Evolutionary conservation across 2,797 vertebrate genomes (phyloP).

Genomic region (Chrysocyon brachyurus): DNA sequence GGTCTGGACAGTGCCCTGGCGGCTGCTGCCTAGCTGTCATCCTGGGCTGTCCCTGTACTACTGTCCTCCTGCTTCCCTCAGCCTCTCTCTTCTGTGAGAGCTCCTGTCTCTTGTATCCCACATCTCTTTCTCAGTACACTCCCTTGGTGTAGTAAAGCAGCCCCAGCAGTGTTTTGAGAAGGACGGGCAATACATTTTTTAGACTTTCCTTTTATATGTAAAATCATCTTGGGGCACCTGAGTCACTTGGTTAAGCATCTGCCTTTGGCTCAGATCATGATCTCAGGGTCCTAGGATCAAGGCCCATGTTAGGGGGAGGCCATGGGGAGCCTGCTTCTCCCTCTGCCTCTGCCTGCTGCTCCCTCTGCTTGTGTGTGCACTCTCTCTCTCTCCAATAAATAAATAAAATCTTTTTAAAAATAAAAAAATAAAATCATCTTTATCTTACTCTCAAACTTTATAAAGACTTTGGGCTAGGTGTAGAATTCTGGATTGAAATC

Average conservation of each 20-base stretch:
- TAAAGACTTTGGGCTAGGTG: background rate
- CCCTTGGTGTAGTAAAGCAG: background rate
- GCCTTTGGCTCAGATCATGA: too few species aligned
- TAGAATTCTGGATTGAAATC: slow-evolving; percentile 4
- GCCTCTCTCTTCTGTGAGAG: background rate
- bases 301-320: too few species aligned
- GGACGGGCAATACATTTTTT: background rate
- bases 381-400: too few species aligned
- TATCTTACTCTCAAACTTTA: background rate
- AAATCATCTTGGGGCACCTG: background rate
- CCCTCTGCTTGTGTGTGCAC: too few species aligned
- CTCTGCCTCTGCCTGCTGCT: too few species aligned
- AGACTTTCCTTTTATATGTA: background rate
- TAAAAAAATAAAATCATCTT: background rate
- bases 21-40: too few species aligned
- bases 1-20: background rate
- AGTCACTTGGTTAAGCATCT: too few species aligned
- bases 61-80: background rate
- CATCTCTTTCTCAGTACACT: background rate
- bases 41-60: background rate
- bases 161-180: background rate
- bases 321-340: too few species aligned
- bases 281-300: too few species aligned
- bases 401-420: too few species aligned
- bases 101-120: background rate